Evolutionary conservation across 2,113 vertebrate species (phyloP), one percentile per base, ranked within the genome.

Genomic region (Miniopterus natalensis): DNA sequence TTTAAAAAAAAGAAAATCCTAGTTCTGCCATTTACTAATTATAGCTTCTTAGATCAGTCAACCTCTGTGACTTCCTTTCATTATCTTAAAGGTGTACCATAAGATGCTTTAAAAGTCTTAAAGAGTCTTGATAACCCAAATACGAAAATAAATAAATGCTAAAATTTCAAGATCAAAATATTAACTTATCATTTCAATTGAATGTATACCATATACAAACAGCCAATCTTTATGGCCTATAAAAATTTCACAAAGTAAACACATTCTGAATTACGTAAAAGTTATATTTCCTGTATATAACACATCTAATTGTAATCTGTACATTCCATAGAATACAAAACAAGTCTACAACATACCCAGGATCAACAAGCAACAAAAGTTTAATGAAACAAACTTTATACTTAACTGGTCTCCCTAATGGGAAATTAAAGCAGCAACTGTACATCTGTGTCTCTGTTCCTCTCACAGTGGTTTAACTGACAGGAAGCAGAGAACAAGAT

Each of bases 401-500:
- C 93, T 71, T 91, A 94, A 97, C 79, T 80, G 81, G 61, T 66
- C 89, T 94, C 90, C 0, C 4, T 84, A 84, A 92, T 78, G 85
- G 36, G 97, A 96, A 96, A 70, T 88, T 25, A 0, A 71, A 96
- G 78, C 36, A 45, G 96, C 95, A 94, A 81, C 57, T 94, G 98
- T 93, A 97, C 98, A 98, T 99, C 98, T 99, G 98, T 97, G 98
- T 97, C 96, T 84, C 97, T 98, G 98, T 98, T 98, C 97, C 96
- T 77, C 97, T 77, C 97, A 94, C 97, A 68, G 98, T 98, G 98
- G 98, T 99, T 99, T 99, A 99, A 99, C 99, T 97, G 99, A 98
- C 99, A 99, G 99, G 99, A 99, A 98, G 97, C 98, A n/a, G 80
- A 96, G 97, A 73, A 36, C 0, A 55, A 97, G 98, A 98, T 96